These are phyloP conservation scores for Carapus acus DNA, from an alignment of 2,797 vertebrate genomes.

Conservation along the genomic window DNA sequence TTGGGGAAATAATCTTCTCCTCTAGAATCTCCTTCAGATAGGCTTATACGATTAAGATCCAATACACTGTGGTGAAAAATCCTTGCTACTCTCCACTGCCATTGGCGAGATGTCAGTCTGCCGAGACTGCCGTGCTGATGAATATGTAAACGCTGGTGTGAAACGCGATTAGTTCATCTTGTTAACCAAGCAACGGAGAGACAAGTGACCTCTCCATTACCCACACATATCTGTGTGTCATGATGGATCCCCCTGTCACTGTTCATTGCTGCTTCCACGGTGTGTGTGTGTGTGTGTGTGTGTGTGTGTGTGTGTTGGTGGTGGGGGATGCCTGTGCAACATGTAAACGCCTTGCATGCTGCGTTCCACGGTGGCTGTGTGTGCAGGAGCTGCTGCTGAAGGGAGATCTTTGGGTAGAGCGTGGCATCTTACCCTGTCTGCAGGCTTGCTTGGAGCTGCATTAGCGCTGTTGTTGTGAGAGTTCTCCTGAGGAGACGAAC, in stretches of 20 bases:
- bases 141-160: neutral
- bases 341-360: conserved; percentile 4
- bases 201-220: neutral
- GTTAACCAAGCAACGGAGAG: neutral
- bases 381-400: conserved; percentile 12
- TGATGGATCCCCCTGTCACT: no score
- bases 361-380: conserved; percentile 11
- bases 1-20: no score
- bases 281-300: no score
- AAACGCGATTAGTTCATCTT: neutral
- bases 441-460: conserved; percentile 88
- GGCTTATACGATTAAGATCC: no score
- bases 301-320: neutral
- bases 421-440: conserved; percentile 85
- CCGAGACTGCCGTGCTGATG: neutral
- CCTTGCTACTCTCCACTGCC: no score
- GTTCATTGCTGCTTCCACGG: no score
- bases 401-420: conserved; percentile 19
- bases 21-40: no score
- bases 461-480: conserved; percentile 93
- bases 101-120: no score
- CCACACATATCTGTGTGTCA: no score
- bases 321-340: conserved; percentile 8
- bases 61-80: no score
- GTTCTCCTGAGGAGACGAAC: conserved; percentile 96